These are phyloP conservation scores for Drosophila neotestacea DNA, from an alignment of 2,888 invertebrate species.

Conservation along the genomic window DNA sequence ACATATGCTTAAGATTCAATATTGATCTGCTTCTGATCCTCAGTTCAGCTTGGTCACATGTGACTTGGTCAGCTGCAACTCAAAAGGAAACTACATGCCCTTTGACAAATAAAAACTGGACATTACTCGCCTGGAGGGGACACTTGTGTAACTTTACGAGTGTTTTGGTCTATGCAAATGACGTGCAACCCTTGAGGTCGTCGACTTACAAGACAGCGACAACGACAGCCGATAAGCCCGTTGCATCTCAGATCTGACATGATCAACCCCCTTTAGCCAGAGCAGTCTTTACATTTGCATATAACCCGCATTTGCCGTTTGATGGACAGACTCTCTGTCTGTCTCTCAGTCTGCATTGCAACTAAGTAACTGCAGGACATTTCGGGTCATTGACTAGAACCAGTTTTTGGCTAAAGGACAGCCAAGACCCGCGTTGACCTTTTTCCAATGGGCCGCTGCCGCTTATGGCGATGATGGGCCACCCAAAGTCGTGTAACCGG, in stretches of 20 bases:
- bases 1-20: constrained; percentile 36
- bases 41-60: constrained; percentile 12
- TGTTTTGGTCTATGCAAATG: constrained; percentile 67
- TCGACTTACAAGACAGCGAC: constrained; percentile 64
- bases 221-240: constrained; percentile 26
- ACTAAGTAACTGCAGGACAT: constrained; percentile 71
- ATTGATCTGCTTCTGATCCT: constrained; percentile 56
- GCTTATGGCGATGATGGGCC: neutral
- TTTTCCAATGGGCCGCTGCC: constrained; percentile 47
- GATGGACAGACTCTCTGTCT: constrained; percentile 43
- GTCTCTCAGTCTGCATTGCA: constrained; percentile 43
- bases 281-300: constrained; percentile 61
- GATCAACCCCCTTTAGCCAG: constrained; percentile 63
- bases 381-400: constrained; percentile 69
- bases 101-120: constrained; percentile 64
- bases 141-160: constrained; percentile 60
- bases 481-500: constrained; percentile 71
- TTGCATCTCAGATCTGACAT: constrained; percentile 25
- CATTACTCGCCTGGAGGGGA: constrained; percentile 43
- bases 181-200: constrained; percentile 66
- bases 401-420: constrained; percentile 61
- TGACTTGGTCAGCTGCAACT: constrained; percentile 59
- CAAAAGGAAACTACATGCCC: neutral
- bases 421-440: constrained; percentile 59
- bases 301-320: constrained; percentile 68